These are phyloP conservation scores for Muricea muricata DNA, from an alignment of 92 coral and sea anemone genomes.

Conservation along the genomic window DNA sequence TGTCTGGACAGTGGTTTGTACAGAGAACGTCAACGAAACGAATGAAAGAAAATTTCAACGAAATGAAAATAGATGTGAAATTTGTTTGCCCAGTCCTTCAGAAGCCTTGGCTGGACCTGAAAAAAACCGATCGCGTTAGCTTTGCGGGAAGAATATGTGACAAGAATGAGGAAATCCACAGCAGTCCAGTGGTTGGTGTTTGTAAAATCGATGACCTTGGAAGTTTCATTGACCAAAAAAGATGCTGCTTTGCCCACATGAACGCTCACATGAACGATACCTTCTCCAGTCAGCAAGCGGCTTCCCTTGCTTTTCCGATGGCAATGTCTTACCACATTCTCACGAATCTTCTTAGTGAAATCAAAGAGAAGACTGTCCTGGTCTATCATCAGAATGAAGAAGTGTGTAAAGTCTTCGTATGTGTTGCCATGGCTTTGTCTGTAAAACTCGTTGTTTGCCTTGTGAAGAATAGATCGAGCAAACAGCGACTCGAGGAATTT, in stretches of 20 bases:
- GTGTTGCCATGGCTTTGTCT: neutral
- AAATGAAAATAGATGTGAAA: conserved; percentile 37
- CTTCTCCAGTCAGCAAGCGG: conserved; percentile 1
- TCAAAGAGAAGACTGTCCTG: conserved; percentile 16
- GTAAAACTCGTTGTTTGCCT: neutral
- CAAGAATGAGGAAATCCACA: too few relatives aligned
- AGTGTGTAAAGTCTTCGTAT: neutral
- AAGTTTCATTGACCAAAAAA: neutral
- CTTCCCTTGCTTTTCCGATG: conserved; percentile 5
- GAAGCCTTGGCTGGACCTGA: neutral
- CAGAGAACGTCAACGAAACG: conserved; percentile 7
- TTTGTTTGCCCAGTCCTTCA: neutral
- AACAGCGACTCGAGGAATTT: neutral
- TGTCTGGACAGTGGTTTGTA: conserved; percentile 29
- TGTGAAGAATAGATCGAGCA: neutral
- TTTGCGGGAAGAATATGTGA: neutral
- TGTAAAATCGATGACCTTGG: conserved; percentile 6
- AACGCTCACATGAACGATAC: neutral
- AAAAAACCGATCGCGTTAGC: neutral
- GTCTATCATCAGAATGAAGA: neutral
- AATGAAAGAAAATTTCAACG: neutral
- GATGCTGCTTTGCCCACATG: neutral
- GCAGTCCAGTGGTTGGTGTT: neutral
- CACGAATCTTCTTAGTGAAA: neutral
- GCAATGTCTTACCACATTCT: conserved; percentile 22